Evolutionary conservation across 2,113 vertebrate species (phyloP).

Genomic region (Sisor rabdophorus): DNA sequence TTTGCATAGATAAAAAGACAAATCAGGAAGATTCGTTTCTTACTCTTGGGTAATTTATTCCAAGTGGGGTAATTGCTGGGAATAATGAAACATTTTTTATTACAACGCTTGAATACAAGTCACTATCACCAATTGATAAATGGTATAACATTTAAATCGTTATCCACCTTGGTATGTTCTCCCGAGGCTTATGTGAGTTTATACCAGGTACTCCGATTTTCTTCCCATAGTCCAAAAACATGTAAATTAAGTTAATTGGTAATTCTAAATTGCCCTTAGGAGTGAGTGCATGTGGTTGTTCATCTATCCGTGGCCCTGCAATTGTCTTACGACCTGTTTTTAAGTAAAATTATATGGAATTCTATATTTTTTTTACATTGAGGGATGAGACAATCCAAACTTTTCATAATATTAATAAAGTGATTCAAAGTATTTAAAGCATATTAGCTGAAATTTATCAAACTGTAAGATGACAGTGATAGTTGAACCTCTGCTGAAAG

Average conservation of each 20-base stretch:
- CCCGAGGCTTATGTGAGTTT: too few species aligned
- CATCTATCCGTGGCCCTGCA: too few species aligned
- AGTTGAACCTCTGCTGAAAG: slow-evolving; percentile 49
- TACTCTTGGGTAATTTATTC: slow-evolving; percentile 43
- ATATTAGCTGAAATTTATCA: slow-evolving; percentile 1
- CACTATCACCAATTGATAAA: not conserved
- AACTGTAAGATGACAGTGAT: not conserved
- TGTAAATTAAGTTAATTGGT: too few species aligned
- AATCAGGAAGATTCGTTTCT: slow-evolving; percentile 33
- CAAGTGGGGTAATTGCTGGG: slow-evolving; percentile 55
- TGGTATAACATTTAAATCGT: not conserved
- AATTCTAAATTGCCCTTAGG: too few species aligned
- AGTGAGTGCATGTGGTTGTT: too few species aligned
- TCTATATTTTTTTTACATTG: not conserved
- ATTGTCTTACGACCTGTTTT: not conserved
- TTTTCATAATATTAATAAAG: not conserved
- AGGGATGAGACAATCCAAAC: not conserved
- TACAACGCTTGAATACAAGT: too few species aligned
- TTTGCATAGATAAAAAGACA: too few species aligned
- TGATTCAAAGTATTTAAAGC: not conserved
- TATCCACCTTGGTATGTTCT: not conserved
- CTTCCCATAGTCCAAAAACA: too few species aligned
- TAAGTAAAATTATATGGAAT: not conserved
- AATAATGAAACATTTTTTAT: slow-evolving; percentile 57
- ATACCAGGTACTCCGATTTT: too few species aligned